Evolutionary conservation across 1,140 invertebrate genomes (phyloP).

Genomic region (Coenobita brevimanus): DNA sequence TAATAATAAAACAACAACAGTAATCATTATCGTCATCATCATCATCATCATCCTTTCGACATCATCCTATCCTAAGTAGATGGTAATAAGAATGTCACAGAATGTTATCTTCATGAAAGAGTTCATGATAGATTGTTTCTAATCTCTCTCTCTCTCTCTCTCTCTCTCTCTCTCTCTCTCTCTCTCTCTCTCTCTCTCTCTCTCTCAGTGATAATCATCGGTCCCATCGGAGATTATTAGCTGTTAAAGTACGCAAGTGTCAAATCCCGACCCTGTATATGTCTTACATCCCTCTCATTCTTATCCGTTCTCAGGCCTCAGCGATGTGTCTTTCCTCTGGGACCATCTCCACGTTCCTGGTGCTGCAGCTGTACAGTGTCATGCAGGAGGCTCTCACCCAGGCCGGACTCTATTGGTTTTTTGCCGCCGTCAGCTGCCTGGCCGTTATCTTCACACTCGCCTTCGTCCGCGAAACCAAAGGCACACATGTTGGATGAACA

Average conservation of each 20-base stretch:
- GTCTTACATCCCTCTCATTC: no score
- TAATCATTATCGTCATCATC: no score
- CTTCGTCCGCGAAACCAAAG: slow-evolving; percentile 23
- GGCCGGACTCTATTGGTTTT: slow-evolving; percentile 38
- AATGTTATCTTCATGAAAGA: neutral
- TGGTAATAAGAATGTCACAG: no score
- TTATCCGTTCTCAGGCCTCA: neutral
- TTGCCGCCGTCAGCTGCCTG: neutral
- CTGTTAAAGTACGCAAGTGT: no score
- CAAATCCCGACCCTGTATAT: no score
- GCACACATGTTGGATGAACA: slow-evolving; percentile 10
- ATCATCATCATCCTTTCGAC: no score
- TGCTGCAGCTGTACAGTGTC: slow-evolving; percentile 29
- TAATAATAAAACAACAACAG: no score
- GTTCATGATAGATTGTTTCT: neutral
- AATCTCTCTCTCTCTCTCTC: neutral
- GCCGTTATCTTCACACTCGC: slow-evolving; percentile 12
- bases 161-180: neutral
- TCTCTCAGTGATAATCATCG: neutral
- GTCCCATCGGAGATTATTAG: no score
- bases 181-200: neutral
- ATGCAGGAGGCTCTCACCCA: slow-evolving; percentile 40
- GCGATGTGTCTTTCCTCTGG: slow-evolving; percentile 16
- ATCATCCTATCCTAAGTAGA: no score
- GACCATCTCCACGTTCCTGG: slow-evolving; percentile 26